phyloP scores from a whole-genome alignment of 2,797 vertebrate genomes.

The Astyanax mexicanus region DNA sequence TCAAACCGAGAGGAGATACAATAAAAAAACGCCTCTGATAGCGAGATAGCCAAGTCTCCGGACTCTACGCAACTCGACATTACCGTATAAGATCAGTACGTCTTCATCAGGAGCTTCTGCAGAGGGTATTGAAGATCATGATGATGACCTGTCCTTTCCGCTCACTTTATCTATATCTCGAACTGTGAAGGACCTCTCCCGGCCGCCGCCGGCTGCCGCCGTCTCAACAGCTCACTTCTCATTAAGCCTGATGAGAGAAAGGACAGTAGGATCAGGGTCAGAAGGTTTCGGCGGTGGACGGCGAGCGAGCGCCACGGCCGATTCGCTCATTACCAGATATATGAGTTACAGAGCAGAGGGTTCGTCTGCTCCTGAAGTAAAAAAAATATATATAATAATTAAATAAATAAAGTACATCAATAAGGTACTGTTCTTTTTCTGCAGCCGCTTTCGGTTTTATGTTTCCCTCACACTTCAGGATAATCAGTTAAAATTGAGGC shows the following conservation, averaged over 20 bases:
- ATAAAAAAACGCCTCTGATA: no score
- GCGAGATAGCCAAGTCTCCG: slow-evolving; percentile 6
- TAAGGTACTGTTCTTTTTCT: not conserved
- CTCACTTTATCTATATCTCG: not conserved
- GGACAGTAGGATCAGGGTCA: slow-evolving; percentile 38
- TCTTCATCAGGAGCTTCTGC: not conserved
- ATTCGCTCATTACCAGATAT: slow-evolving; percentile 45
- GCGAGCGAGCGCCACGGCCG: not conserved
- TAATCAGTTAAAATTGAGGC: no score
- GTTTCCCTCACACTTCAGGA: no score
- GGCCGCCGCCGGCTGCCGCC: not conserved
- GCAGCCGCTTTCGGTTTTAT: no score
- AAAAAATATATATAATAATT: no score
- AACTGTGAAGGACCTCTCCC: slow-evolving; percentile 5
- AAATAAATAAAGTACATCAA: no score
- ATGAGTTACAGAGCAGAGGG: slow-evolving; percentile 17
- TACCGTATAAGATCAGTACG: slow-evolving; percentile 16
- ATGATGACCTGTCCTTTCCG: not conserved
- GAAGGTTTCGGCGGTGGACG: slow-evolving; percentile 10
- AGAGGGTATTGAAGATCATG: slow-evolving; percentile 24
- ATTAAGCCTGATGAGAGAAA: slow-evolving; percentile 42
- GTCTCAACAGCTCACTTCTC: slow-evolving; percentile 13
- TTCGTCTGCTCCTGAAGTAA: slow-evolving; percentile 1
- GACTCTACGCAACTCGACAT: slow-evolving; percentile 8
- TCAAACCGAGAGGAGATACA: not conserved